phyloP scores from a whole-genome alignment of 2,888 invertebrate species.

The Dynastes tityus region DNA sequence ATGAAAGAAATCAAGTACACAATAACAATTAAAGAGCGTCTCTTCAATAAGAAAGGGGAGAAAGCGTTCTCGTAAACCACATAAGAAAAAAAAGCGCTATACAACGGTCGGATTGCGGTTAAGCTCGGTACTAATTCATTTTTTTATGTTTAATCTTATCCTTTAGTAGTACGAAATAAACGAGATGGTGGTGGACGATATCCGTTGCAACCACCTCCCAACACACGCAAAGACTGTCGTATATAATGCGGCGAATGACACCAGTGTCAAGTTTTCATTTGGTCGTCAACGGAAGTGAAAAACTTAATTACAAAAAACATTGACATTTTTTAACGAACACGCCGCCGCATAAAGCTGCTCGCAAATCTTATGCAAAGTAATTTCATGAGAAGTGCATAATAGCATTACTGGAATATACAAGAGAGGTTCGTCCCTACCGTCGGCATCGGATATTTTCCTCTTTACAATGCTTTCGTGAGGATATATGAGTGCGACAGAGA shows the following conservation, averaged over 20 bases:
- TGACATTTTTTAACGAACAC: constrained; percentile 59
- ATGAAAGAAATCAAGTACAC: neutral
- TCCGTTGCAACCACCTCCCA: neutral
- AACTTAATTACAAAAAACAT: constrained; percentile 65
- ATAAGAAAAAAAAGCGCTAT: no score
- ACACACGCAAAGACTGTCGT: neutral
- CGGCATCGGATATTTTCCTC: constrained; percentile 35
- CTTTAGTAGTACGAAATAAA: constrained; percentile 1
- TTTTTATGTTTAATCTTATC: constrained; percentile 57
- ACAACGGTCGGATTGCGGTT: neutral
- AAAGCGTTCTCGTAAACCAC: neutral
- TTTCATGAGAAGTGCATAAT: constrained; percentile 64
- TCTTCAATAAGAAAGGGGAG: constrained; percentile 1
- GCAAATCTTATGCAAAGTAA: constrained; percentile 62
- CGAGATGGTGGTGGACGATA: constrained; percentile 25
- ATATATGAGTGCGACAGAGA: constrained; percentile 9
- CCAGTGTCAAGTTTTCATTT: constrained; percentile 55
- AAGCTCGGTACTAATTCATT: constrained; percentile 53
- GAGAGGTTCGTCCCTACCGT: constrained; percentile 48
- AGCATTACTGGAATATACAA: constrained; percentile 59
- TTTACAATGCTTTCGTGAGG: neutral
- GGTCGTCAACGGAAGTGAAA: constrained; percentile 58
- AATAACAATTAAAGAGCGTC: neutral
- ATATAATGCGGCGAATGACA: constrained; percentile 17
- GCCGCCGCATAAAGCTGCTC: constrained; percentile 59